Percentiles rank a stretch among this genome's conserved stretches.
Evolutionary conservation across 2,797 vertebrate genomes (phyloP).

Genomic region (Onychomys arenicola): DNA sequence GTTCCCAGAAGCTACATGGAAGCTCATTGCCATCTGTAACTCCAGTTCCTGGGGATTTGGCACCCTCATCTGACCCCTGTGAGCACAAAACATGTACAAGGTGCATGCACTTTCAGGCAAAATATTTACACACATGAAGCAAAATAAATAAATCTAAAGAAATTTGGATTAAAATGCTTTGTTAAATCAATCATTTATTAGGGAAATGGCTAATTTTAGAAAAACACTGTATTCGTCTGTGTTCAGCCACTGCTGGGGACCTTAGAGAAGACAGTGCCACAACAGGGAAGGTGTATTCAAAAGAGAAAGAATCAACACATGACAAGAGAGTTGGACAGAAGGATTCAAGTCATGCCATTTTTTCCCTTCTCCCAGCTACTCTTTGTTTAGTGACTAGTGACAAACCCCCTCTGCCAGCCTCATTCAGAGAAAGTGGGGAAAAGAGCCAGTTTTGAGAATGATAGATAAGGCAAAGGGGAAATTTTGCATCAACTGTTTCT

Average conservation of each 20-base stretch:
- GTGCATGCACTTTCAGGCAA: background rate
- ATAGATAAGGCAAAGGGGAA: background rate
- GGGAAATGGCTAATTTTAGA: background rate
- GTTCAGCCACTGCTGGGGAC: background rate
- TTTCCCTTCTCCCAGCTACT: background rate
- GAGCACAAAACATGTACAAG: background rate
- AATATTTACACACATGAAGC: background rate
- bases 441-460: background rate
- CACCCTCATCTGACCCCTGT: background rate
- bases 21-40: background rate
- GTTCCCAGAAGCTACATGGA: background rate
- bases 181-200: background rate
- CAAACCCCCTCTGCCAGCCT: background rate
- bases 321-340: background rate
- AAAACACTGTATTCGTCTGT: background rate
- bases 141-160: background rate
- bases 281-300: accelerated
- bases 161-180: background rate
- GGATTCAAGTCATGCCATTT: background rate
- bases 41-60: background rate
- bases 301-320: background rate
- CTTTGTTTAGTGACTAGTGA: background rate
- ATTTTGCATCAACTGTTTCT: background rate
- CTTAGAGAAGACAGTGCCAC: background rate
- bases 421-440: background rate